Evolutionary conservation across 2,888 invertebrate genomes (phyloP), one percentile per base, ranked within the genome.

Genomic region (Hyalella azteca): DNA sequence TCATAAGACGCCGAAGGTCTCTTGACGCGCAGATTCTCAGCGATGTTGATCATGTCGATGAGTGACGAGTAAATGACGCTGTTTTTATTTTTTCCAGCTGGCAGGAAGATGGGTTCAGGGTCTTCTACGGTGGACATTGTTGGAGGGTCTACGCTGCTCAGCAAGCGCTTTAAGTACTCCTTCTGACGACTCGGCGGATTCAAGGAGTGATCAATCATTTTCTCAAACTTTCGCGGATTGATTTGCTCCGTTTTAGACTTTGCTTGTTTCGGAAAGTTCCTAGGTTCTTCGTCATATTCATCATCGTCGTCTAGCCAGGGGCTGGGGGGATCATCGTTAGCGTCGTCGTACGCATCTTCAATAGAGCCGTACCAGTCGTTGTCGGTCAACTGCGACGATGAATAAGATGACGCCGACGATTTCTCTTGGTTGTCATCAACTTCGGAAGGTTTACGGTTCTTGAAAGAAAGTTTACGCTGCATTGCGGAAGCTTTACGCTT

Each of bases 1-100:
- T 66, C 66, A 29, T 66, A 66, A 0, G 66, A 13, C 0, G 66
- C 32, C 9, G 66, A 32, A n/a, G 66, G 66, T 45, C 75, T 75
- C 75, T 75, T 75, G 29, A 45, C 1, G 40, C 45, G 40, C 9
- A 75, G 26, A 19, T 41, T 75, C 45, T 75, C 75, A 41, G 75
- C 75, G 7, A 41, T 45, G 45, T 75, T 75, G 29, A 75, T 75
- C 75, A 75, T 75, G 29, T 75, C 75, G 26, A 75, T 45, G 29
- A 75, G 75, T 26, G 75, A 75, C 15, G 41, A 45, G n/a, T 75
- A 75, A n/a, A 75, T 41, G 26, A 75, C 40, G 45, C 29, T 75
- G 22, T 45, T 39, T 41, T 75, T 45, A 26, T 75, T 15, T 13
- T 75, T 75, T 22, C 45, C 75, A 4, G 45, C 75, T 29, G 75